Conservation (phyloP, 2,113 vertebrate genomes). For the Corvus hawaiiensis region DNA sequence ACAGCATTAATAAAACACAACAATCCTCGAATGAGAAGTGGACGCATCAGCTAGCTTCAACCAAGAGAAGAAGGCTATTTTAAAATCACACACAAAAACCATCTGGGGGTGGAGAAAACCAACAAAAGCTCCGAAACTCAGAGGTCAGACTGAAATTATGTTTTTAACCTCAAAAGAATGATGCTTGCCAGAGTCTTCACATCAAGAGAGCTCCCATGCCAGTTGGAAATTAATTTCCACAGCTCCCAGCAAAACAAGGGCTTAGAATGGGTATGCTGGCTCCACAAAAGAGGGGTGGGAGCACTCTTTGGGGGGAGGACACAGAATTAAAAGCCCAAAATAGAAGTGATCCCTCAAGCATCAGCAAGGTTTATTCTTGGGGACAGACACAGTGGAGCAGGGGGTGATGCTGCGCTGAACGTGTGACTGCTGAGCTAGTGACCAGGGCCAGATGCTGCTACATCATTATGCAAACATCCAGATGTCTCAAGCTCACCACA, state of each 20-base stretch:
- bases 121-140: conserved; percentile 40
- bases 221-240: conserved; percentile 22
- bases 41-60: conserved; percentile 47
- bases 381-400: background rate
- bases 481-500: conserved; percentile 22
- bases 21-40: conserved; percentile 56
- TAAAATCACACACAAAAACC: conserved; percentile 58
- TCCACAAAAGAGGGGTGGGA: background rate
- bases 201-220: background rate
- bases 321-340: background rate
- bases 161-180: conserved; percentile 57
- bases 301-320: background rate
- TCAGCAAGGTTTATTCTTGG: background rate
- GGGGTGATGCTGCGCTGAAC: background rate
- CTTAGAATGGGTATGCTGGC: background rate
- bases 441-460: background rate
- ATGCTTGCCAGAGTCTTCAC: conserved; percentile 24
- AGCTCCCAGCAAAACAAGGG: background rate
- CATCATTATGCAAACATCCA: conserved; percentile 50
- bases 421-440: background rate
- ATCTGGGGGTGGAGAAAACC: conserved; percentile 49
- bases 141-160: conserved; percentile 56
- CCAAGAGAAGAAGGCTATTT: conserved; percentile 54
- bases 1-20: conserved; percentile 73
- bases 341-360: background rate